These are phyloP conservation scores for Liparis tanakae DNA, from an alignment of 2,797 vertebrate genomes.

Conservation along the genomic window DNA sequence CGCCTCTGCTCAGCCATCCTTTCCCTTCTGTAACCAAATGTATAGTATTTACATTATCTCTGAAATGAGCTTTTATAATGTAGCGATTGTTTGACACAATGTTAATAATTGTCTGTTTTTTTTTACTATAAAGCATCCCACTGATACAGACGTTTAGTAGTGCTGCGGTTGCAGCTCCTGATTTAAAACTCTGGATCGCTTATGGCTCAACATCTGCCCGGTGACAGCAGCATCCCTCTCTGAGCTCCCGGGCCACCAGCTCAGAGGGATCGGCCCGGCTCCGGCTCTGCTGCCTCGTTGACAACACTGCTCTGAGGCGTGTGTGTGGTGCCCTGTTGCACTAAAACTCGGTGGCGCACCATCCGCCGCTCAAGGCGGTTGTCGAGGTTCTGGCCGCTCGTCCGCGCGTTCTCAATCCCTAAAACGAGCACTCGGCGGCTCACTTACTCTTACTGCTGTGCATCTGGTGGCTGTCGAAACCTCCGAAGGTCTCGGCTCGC, in stretches of 20 bases:
- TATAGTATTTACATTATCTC: not conserved
- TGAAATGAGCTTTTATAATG: not conserved
- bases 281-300: conserved; percentile 23
- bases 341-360: conserved; percentile 21
- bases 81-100: not conserved
- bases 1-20: not conserved
- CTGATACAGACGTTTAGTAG: not conserved
- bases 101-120: not conserved
- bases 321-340: conserved; percentile 25
- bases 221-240: conserved; percentile 16
- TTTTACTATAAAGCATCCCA: not conserved
- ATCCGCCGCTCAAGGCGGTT: conserved; percentile 25
- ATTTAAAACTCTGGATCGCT: conserved; percentile 14
- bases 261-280: conserved; percentile 53
- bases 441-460: conserved; percentile 89
- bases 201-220: conserved; percentile 31
- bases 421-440: not conserved
- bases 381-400: not conserved
- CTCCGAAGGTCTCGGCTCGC: conserved; percentile 95
- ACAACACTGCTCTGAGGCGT: conserved; percentile 27
- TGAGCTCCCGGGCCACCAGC: conserved; percentile 28
- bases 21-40: not conserved
- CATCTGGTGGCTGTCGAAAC: conserved; percentile 98
- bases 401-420: not conserved
- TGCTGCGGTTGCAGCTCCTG: conserved; percentile 4